Percentiles rank a stretch among this genome's conserved stretches.
Evolutionary conservation across 2,797 vertebrate genomes (phyloP).

Genomic region (Oryzias sinensis): DNA sequence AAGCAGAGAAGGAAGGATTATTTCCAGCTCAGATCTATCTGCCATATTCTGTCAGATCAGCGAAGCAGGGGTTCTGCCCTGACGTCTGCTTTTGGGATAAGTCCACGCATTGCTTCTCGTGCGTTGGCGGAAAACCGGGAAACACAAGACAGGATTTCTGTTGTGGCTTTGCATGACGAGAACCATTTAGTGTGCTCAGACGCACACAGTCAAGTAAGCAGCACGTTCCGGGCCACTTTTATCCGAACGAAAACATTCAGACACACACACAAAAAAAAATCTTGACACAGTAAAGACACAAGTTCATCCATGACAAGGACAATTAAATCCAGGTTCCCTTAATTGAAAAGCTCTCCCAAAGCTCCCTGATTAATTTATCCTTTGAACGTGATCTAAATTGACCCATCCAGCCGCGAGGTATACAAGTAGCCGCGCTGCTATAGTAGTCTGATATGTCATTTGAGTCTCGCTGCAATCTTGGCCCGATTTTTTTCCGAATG

Average conservation of each 20-base stretch:
- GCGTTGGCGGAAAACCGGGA: constrained; percentile 22
- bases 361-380: constrained; percentile 74
- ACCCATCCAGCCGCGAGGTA: constrained; percentile 73
- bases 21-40: constrained; percentile 77
- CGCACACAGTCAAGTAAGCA: constrained; percentile 9
- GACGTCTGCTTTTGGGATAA: constrained; percentile 80
- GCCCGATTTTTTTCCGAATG: constrained; percentile 77
- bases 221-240: constrained; percentile 2
- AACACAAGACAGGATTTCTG: constrained; percentile 24
- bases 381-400: constrained; percentile 69
- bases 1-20: constrained; percentile 17
- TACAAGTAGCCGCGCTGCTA: constrained; percentile 78
- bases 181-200: constrained; percentile 38
- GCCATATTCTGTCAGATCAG: constrained; percentile 85
- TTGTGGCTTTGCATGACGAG: constrained; percentile 29
- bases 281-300: constrained; percentile 36
- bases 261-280: neutral
- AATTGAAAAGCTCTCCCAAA: constrained; percentile 72
- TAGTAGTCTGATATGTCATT: constrained; percentile 79
- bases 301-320: constrained; percentile 57
- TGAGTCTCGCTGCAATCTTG: constrained; percentile 84
- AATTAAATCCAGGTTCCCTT: constrained; percentile 69
- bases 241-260: constrained; percentile 3
- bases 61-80: constrained; percentile 83
- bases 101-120: constrained; percentile 40